A percentile compares a stretch with the other conserved stretches of the same genome.
Conservation (phyloP, 2,113 vertebrate genomes). For the Neomonachus schauinslandi region DNA sequence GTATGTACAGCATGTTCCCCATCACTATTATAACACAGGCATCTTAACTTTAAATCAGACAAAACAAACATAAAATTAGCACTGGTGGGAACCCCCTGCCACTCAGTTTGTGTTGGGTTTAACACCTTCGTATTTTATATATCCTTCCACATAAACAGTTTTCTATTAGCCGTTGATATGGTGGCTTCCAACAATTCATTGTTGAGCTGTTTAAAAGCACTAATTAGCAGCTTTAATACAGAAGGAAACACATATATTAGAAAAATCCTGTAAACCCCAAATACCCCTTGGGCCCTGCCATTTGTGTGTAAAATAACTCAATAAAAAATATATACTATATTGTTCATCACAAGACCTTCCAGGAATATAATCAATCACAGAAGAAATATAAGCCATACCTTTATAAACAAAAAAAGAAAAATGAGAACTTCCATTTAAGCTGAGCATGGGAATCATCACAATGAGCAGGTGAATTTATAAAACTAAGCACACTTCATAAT, state of each 20-base stretch:
- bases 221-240: conserved; percentile 87
- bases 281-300: conserved; percentile 82
- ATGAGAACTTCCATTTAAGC: conserved; percentile 71
- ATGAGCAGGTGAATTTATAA: conserved; percentile 82
- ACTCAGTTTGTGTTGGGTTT: conserved; percentile 86
- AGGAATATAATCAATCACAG: conserved; percentile 82
- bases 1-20: conserved; percentile 78
- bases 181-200: conserved; percentile 84
- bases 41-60: conserved; percentile 87
- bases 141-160: conserved; percentile 87
- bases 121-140: conserved; percentile 87
- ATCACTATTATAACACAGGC: conserved; percentile 79
- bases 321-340: conserved; percentile 83
- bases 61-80: conserved; percentile 90
- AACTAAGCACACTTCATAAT: conserved; percentile 73
- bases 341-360: conserved; percentile 85
- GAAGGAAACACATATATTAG: conserved; percentile 83
- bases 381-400: conserved; percentile 82
- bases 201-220: conserved; percentile 86
- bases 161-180: conserved; percentile 86
- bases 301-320: conserved; percentile 84
- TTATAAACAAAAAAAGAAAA: conserved; percentile 84
- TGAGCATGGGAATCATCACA: conserved; percentile 70
- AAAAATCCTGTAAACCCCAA: conserved; percentile 85
- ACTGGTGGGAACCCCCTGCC: conserved; percentile 84